Evolutionary conservation across 2,797 vertebrate genomes (phyloP).

Genomic region (Fratercula arctica): DNA sequence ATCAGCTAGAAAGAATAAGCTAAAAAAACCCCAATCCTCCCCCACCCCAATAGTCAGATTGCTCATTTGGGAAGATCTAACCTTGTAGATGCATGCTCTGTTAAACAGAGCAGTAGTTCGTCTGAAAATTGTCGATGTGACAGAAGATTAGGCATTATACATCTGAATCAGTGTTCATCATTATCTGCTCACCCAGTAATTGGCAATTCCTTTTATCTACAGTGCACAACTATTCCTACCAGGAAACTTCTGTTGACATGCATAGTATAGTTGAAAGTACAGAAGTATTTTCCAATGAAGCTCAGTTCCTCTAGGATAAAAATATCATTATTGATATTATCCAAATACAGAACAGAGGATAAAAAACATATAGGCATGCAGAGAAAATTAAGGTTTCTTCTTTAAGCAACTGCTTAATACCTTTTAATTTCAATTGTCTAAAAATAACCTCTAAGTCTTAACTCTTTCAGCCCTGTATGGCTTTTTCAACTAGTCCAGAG

Average conservation of each 20-base stretch:
- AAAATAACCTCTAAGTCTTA: neutral
- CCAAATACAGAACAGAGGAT: neutral
- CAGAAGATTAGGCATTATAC: neutral
- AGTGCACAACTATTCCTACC: neutral
- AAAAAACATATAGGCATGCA: neutral
- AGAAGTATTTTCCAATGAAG: neutral
- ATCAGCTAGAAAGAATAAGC: neutral
- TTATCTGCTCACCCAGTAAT: neutral
- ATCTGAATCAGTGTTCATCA: neutral
- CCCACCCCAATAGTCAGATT: neutral
- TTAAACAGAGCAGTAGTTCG: neutral
- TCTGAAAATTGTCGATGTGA: neutral
- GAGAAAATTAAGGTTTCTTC: neutral
- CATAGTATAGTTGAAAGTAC: neutral
- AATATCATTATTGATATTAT: neutral
- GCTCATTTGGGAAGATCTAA: neutral
- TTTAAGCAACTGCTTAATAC: neutral
- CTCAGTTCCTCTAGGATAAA: neutral
- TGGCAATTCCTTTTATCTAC: neutral
- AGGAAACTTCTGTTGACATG: neutral
- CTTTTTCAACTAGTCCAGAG: neutral
- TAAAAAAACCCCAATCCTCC: neutral
- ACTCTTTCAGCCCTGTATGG: neutral
- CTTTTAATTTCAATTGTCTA: neutral
- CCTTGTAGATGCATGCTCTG: fast-evolving